phyloP scores from a whole-genome alignment of 2,888 invertebrate species.

The Chelonus formosanus region DNA sequence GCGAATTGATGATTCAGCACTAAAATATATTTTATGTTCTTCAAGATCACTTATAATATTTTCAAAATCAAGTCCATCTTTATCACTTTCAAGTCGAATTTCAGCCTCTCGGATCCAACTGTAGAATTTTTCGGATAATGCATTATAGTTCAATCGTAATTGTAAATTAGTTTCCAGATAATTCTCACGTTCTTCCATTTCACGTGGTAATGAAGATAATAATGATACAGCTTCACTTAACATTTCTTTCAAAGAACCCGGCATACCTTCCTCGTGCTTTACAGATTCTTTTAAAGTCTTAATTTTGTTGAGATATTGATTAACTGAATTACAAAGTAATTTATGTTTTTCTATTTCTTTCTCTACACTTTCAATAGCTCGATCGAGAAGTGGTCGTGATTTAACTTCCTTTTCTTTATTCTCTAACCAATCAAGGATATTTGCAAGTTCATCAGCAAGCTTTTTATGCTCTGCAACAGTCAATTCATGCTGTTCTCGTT shows the following conservation, averaged over 20 bases:
- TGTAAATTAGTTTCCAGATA: constrained; percentile 82
- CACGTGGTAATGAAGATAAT: constrained; percentile 79
- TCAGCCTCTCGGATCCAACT: constrained; percentile 87
- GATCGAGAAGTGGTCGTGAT: constrained; percentile 81
- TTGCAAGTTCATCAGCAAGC: constrained; percentile 82
- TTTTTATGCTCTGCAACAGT: constrained; percentile 89
- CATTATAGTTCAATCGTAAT: constrained; percentile 79
- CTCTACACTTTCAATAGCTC: constrained; percentile 82
- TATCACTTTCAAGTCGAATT: constrained; percentile 77
- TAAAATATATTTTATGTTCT: constrained; percentile 88
- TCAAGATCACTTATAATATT: constrained; percentile 84
- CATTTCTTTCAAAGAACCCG: constrained; percentile 82
- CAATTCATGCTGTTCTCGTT: constrained; percentile 86
- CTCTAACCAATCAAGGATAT: constrained; percentile 84
- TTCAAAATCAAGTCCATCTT: constrained; percentile 88
- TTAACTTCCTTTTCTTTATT: constrained; percentile 83
- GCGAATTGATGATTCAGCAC: constrained; percentile 79
- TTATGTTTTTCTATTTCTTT: constrained; percentile 82
- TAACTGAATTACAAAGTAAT: constrained; percentile 74
- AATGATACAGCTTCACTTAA: constrained; percentile 85
- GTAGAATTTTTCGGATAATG: constrained; percentile 79
- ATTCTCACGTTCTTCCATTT: constrained; percentile 81
- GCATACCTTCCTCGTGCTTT: constrained; percentile 80
- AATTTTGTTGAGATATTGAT: constrained; percentile 75
- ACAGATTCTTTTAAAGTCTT: constrained; percentile 76